A percentile compares a stretch with the other conserved stretches of the same genome.
These are phyloP conservation scores for Patiria miniata DNA, from an alignment of 35 echinoderm and acorn worm genomes.

Conservation along the genomic window DNA sequence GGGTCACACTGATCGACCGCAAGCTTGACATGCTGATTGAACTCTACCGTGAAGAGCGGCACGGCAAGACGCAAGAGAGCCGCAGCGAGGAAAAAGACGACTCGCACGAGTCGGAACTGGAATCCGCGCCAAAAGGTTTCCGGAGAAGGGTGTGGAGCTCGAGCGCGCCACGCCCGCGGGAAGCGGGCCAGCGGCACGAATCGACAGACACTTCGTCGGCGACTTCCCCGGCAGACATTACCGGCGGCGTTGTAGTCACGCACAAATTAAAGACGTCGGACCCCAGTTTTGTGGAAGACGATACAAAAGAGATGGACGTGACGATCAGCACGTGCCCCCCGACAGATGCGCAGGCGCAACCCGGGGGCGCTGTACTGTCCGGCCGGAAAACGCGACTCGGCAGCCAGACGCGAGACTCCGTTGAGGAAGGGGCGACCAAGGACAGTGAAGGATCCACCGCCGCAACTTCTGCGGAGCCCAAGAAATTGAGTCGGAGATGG, in stretches of 20 bases:
- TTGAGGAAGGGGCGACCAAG: constrained; percentile 10
- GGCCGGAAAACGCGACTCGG: constrained; percentile 24
- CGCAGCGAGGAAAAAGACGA: constrained; percentile 49
- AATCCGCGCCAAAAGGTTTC: constrained; percentile 73
- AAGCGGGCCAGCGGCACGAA: constrained; percentile 44
- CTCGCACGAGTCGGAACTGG: constrained; percentile 47
- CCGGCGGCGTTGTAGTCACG: constrained; percentile 19
- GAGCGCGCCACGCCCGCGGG: constrained; percentile 49
- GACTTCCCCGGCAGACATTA: constrained; percentile 76
- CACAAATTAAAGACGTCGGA: constrained; percentile 62
- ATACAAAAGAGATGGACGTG: not conserved
- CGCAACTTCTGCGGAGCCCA: constrained; percentile 15
- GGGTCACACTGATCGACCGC: constrained; percentile 90
- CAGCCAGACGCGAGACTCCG: constrained; percentile 5
- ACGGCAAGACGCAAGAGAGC: constrained; percentile 61
- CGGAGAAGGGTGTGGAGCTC: constrained; percentile 76
- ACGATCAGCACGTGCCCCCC: constrained; percentile 24
- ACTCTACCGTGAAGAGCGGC: constrained; percentile 93
- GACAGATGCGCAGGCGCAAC: constrained; percentile 22
- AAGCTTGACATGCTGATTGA: constrained; percentile 99
- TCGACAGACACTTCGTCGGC: constrained; percentile 82
- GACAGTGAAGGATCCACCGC: constrained; percentile 30
- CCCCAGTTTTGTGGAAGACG: constrained; percentile 50
- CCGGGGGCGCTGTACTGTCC: not conserved
- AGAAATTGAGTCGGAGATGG: constrained; percentile 37